Evolutionary conservation across 2,888 invertebrate genomes (phyloP), one percentile per base, ranked within the genome.

Genomic region (Troglohyphantes excavatus): DNA sequence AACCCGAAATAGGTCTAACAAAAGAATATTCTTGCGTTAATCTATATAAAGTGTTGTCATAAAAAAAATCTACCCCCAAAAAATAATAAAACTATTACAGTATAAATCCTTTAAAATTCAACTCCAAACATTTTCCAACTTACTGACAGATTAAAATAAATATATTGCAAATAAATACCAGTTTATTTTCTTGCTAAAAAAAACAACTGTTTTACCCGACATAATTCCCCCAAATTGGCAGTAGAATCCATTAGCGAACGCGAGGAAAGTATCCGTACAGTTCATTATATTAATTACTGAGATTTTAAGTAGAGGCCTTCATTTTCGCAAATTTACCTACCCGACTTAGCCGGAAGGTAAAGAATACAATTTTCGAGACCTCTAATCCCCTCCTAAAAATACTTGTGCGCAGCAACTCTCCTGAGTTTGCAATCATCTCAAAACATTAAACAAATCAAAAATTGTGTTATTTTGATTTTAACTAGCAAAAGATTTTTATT

Each of bases 281-380:
- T 59, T 17, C 85, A 85, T 76, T 78, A 85, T 78, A 73, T 85
- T 85, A 85, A 85, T 85, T 85, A 78, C 61, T 53, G 19, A 9
- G 67, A 19, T 65, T 84, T 84, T 65, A 67, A 53, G 27, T 46
- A 84, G 76, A n/a, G 13, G 26, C 29, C 29, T 2, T 67, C 26
- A 59, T 33, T 68, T 26, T 59, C 53, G 19, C 59, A 46, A 84
- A 63, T 75, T 85, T 76, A 17, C 13, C 67, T 70, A 19, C 33
- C 46, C 39, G n/a, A 43, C 53, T 75, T 76, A 39, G 33, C 73
- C 61, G 13, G 33, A 39, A 33, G 85, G 67, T 59, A 85, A 76
- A 68, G 39, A 53, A 76, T 19, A 19, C 33, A 61, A n/a, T 78
- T 76, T 85, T 76, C 27, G 9, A 26, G 70, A 68, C 61, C 17